Base-by-base conservation (phyloP, 2,113 vertebrate species). In the Physeter macrocephalus region DNA sequence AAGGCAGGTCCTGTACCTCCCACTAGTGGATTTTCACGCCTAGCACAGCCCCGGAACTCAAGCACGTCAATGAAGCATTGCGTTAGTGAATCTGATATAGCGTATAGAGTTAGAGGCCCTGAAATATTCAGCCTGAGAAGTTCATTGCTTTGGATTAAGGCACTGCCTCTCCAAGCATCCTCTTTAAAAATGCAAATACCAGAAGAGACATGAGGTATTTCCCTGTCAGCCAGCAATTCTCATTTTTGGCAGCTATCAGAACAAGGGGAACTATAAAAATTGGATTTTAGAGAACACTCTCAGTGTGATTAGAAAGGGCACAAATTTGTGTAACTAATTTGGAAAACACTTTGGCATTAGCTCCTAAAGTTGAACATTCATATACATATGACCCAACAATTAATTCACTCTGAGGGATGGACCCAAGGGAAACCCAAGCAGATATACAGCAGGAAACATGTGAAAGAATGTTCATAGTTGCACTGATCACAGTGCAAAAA, bases 271-370 rank as follows among this genome's bases (percentile, higher is more conserved):
- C 39, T 91, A 46, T 77, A 77, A 72, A 95, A 88, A 71, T 39
- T 84, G 36, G 69, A 87, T 93, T 95, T 87, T 90, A 92, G 84
- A 84, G 80, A 93, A 72, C 7, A 89, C 14, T 90, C 39, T 74
- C 36, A 57, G 69, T 94, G 29, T 93, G 36, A 96, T 71, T 77
- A 83, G 39, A 66, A 93, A 54, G 41, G 27, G 34, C 25, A 87
- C 74, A 80, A 36, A 78, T 90, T 89, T 95, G n/a, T 92, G 64
- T 90, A 92, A 80, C n/a, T 74, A 57, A 81, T 90, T 95, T 92
- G 83, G 57, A 94, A 87, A 92, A 72, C 9, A 69, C 29, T 77
- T 91, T 85, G 82, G 31, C 52, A 57, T 84, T 94, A 29, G 66
- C 27, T 93, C 78, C 59, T 88, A 83, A 78, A 86, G 46, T 62